Evolutionary conservation across 1,140 invertebrate genomes (phyloP).

Genomic region (Bactericera cockerelli): DNA sequence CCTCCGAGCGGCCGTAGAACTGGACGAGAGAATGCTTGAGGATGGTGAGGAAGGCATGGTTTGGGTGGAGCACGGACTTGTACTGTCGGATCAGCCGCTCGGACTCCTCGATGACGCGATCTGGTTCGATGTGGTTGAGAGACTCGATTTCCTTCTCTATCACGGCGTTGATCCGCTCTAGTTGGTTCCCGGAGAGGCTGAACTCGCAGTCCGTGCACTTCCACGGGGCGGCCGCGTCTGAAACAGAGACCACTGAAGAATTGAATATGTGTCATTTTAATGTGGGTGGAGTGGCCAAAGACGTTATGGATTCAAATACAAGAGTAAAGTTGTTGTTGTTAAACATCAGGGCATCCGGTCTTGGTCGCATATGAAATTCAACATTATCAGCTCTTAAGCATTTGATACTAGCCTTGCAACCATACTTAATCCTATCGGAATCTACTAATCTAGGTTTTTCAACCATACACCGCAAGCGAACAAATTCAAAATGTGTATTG

Average conservation of each 20-base stretch:
- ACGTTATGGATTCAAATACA: neutral
- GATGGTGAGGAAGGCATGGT: conserved; percentile 41
- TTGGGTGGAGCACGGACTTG: conserved; percentile 49
- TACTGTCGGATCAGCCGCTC: conserved; percentile 46
- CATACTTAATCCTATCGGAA: no score
- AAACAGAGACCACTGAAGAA: conserved; percentile 20
- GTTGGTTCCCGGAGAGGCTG: conserved; percentile 37
- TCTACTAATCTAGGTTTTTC: no score
- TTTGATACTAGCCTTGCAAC: no score
- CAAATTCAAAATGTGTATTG: no score
- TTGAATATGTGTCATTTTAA: neutral
- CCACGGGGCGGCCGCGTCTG: conserved; percentile 44
- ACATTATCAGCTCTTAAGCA: no score
- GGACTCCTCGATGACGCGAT: conserved; percentile 35
- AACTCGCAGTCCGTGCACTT: conserved; percentile 54
- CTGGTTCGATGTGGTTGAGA: conserved; percentile 25
- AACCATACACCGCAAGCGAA: no score
- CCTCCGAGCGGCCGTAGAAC: conserved; percentile 53
- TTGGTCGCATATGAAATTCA: no score
- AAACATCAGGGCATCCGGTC: no score
- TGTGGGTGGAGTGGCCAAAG: neutral
- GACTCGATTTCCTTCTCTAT: conserved; percentile 47
- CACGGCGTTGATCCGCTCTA: conserved; percentile 35
- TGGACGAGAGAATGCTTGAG: conserved; percentile 49
- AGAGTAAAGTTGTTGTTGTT: no score